Evolutionary conservation across 2,888 invertebrate genomes (phyloP).

Genomic region (Tanytarsus gracilentus): DNA sequence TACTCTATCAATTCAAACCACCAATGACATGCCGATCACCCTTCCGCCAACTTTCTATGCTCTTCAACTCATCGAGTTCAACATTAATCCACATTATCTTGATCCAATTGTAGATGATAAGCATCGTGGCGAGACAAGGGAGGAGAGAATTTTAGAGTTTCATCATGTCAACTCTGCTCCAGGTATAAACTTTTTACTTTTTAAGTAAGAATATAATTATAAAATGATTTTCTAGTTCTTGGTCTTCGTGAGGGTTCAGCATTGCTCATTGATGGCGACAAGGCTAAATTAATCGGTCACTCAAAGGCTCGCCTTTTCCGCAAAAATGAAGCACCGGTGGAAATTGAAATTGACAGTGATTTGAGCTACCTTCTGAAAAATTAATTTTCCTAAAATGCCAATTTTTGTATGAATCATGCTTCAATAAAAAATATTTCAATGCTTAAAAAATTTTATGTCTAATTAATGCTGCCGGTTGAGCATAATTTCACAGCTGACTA

Average conservation of each 20-base stretch:
- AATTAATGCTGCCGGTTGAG: too few species aligned
- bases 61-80: slow-evolving; percentile 65
- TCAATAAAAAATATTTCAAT: too few species aligned
- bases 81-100: slow-evolving; percentile 77
- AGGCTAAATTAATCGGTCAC: slow-evolving; percentile 53
- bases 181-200: too few species aligned
- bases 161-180: slow-evolving; percentile 50
- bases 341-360: slow-evolving; percentile 30
- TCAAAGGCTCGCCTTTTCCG: slow-evolving; percentile 49
- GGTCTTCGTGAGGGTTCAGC: slow-evolving; percentile 65
- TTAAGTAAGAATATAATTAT: too few species aligned
- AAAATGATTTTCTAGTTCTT: too few species aligned
- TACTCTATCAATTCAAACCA: slow-evolving; percentile 68
- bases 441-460: too few species aligned
- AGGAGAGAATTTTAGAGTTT: slow-evolving; percentile 62
- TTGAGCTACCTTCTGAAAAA: slow-evolving; percentile 31
- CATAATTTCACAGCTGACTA: too few species aligned
- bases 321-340: slow-evolving; percentile 27
- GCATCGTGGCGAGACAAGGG: slow-evolving; percentile 73
- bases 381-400: too few species aligned
- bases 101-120: slow-evolving; percentile 50
- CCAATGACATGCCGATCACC: slow-evolving; percentile 84
- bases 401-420: too few species aligned
- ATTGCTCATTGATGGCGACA: slow-evolving; percentile 51
- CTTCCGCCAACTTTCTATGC: slow-evolving; percentile 65